Evolutionary conservation across 2,888 invertebrate genomes (phyloP), one percentile per base, ranked within the genome.

Genomic region (Trichopoda pennipes): DNA sequence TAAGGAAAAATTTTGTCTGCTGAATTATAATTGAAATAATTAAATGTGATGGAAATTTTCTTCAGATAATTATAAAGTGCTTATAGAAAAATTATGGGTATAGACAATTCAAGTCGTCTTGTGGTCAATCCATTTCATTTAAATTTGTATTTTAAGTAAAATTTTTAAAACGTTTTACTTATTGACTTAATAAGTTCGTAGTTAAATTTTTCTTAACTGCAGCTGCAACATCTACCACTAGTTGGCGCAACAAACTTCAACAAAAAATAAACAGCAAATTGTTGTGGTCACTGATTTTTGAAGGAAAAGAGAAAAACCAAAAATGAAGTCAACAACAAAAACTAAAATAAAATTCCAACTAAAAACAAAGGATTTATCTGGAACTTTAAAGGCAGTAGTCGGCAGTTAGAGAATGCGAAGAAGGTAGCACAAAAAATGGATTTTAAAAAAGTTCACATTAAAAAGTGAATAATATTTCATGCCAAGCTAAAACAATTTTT

Each of bases 291-390:
- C 38, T 51, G 72, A 49, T 51, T 72, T 58, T 19, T 17, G 2
- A 47, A 32, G 14, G 47, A 32, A 68, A 38, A 28, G 23, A 8
- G 28, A 32, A 68, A 38, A 28, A 17, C n/a, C n/a, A n/a, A n/a
- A n/a, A n/a, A n/a, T n/a, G n/a, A n/a, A n/a, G n/a, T n/a, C n/a
- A n/a, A n/a, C n/a, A n/a, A n/a, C 28, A 28, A 19, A 32, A 49
- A 49, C 38, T 14, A 23, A 49, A 60, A 51, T 12, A 21, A 35
- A 51, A 38, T 10, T n/a, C 14, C 2, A 70, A 49, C 32, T 12
- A 19, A 61, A 42, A 73, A 73, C 61, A 73, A 55, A 55, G 28
- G 63, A 73, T 55, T 53, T 73, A 63, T 63, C 32, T 53, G 32
- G 32, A 53, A 44, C n/a, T 61, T 7, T 42, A 49, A 32, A n/a